These are phyloP conservation scores for Brevimyrus niger DNA, from an alignment of 2,113 vertebrate genomes.

Conservation along the genomic window DNA sequence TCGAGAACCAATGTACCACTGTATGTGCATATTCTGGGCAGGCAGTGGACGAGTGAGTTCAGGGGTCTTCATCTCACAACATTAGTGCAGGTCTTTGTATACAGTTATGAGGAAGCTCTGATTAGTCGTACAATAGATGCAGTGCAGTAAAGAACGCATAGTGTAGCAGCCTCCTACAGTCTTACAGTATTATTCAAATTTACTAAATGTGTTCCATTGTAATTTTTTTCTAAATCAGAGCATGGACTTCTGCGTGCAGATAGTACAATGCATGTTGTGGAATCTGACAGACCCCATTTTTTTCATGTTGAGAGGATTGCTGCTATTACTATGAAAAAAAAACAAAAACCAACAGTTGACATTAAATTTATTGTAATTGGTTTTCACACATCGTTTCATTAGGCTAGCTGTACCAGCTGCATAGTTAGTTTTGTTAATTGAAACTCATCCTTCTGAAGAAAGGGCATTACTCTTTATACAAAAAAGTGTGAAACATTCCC, in stretches of 20 bases:
- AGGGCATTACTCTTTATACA: neutral
- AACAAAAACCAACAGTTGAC: neutral
- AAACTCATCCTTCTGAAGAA: neutral
- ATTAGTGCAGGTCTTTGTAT: neutral
- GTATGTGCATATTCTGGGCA: neutral
- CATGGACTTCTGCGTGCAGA: neutral
- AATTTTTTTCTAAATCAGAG: neutral
- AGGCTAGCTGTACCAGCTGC: neutral
- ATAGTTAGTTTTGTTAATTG: constrained; percentile 15
- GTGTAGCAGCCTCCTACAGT: neutral
- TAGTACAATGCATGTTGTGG: neutral
- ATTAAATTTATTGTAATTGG: constrained; percentile 1
- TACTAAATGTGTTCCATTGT: neutral
- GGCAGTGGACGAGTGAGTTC: neutral
- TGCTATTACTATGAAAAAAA: neutral
- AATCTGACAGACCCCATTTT: neutral
- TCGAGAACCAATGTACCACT: no score
- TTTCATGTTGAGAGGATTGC: neutral
- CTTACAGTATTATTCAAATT: neutral
- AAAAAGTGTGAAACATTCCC: neutral
- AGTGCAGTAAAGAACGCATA: neutral
- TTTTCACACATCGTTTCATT: neutral
- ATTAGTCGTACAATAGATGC: neutral
- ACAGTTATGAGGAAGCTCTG: neutral
- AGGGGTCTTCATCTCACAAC: neutral